Percentiles rank a stretch among this genome's conserved stretches.
phyloP scores from a whole-genome alignment of 1,140 invertebrate genomes.

The Caenorhabditis elegans region WBcel235 BX284604.4:11695001-11695500 shows the following conservation, averaged over 20 bases:
- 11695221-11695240: constrained; percentile 49
- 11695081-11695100: constrained; percentile 68
- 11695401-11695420: constrained; percentile 66
- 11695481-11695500: neutral
- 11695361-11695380: neutral
- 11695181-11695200: constrained; percentile 56
- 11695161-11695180: constrained; percentile 65
- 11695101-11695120: constrained; percentile 69
- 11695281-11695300: neutral
- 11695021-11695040: neutral
- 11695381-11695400: constrained; percentile 45
- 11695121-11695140: constrained; percentile 58
- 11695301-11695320: constrained; percentile 37
- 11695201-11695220: constrained; percentile 40
- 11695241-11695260: constrained; percentile 56
- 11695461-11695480: constrained; percentile 39
- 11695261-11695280: constrained; percentile 1
- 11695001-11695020: constrained; percentile 26
- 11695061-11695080: constrained; percentile 44
- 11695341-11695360: neutral
- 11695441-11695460: constrained; percentile 4
- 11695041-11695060: neutral
- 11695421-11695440: constrained; percentile 58
- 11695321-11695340: neutral
- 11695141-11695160: constrained; percentile 66